Conservation (phyloP, 1,140 invertebrate genomes). For the Holcopasites calliopsidis region DNA sequence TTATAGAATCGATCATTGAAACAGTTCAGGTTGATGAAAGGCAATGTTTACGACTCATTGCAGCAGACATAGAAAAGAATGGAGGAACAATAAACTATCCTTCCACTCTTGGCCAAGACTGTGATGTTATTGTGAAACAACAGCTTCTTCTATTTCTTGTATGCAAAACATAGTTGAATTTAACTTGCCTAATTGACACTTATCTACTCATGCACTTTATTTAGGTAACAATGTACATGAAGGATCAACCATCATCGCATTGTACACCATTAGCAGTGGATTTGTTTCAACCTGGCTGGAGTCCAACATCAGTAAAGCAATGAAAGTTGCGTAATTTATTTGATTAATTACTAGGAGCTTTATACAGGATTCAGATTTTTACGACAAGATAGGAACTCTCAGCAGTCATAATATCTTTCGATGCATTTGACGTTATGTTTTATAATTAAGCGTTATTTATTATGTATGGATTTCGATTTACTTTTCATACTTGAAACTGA, state of each 20-base stretch:
- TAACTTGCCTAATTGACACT: no score
- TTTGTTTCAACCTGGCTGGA: slow-evolving; percentile 82
- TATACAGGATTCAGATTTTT: slow-evolving; percentile 32
- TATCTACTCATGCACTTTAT: no score
- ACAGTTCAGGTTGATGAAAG: slow-evolving; percentile 76
- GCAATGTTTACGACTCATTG: slow-evolving; percentile 80
- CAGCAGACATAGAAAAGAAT: slow-evolving; percentile 81
- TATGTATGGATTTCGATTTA: slow-evolving; percentile 16
- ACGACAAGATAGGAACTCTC: slow-evolving; percentile 16
- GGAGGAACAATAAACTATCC: slow-evolving; percentile 80
- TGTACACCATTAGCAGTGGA: slow-evolving; percentile 88
- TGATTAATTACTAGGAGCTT: slow-evolving; percentile 24
- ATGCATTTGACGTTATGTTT: slow-evolving; percentile 46
- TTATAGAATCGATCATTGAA: slow-evolving; percentile 67
- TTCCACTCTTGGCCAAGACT: slow-evolving; percentile 82
- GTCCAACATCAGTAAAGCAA: slow-evolving; percentile 61
- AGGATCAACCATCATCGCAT: slow-evolving; percentile 92
- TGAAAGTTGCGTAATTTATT: slow-evolving; percentile 24
- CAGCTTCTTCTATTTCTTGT: slow-evolving; percentile 84
- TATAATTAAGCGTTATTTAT: slow-evolving; percentile 54
- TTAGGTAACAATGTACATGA: slow-evolving; percentile 89
- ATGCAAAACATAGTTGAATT: slow-evolving; percentile 57
- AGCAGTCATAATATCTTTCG: slow-evolving; percentile 23
- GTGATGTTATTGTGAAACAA: slow-evolving; percentile 78
- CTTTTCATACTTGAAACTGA: slow-evolving; percentile 26